Percentiles rank a stretch among this genome's conserved stretches.
phyloP scores from a whole-genome alignment of 1,140 invertebrate species.

The Homalodisca vitripennis region DNA sequence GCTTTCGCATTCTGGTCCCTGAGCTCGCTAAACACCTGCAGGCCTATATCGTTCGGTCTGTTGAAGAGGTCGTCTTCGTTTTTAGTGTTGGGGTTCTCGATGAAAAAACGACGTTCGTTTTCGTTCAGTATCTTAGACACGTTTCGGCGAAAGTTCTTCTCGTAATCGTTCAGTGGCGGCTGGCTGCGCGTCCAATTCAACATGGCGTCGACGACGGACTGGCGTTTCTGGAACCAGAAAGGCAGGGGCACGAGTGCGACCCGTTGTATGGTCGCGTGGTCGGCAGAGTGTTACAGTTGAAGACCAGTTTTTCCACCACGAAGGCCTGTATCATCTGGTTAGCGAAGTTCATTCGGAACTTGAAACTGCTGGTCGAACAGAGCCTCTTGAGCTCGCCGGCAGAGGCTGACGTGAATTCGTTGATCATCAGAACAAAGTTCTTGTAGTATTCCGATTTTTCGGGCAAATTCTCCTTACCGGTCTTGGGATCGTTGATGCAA shows the following conservation, averaged over 20 bases:
- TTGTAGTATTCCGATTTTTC: constrained; percentile 1
- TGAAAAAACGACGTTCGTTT: neutral
- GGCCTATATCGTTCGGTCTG: neutral
- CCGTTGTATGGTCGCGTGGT: neutral
- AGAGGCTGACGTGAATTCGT: neutral
- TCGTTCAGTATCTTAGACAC: neutral
- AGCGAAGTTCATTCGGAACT: constrained; percentile 6
- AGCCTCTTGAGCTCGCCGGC: neutral
- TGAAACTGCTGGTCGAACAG: neutral
- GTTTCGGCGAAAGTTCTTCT: neutral
- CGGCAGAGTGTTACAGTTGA: constrained; percentile 15
- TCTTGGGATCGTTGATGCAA: constrained; percentile 7
- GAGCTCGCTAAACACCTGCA: neutral
- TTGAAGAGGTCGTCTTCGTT: neutral
- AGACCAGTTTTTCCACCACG: neutral
- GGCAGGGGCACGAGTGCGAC: neutral
- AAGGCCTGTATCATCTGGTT: neutral
- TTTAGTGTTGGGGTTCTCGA: neutral
- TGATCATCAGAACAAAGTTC: neutral
- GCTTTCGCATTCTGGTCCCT: neutral
- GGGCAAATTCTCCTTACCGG: constrained; percentile 4
- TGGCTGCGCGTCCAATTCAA: neutral
- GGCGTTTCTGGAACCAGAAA: neutral
- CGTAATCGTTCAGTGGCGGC: neutral
- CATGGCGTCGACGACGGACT: neutral